Evolutionary conservation across 2,797 vertebrate species (phyloP).

Genomic region (Enteromius anoplus): DNA sequence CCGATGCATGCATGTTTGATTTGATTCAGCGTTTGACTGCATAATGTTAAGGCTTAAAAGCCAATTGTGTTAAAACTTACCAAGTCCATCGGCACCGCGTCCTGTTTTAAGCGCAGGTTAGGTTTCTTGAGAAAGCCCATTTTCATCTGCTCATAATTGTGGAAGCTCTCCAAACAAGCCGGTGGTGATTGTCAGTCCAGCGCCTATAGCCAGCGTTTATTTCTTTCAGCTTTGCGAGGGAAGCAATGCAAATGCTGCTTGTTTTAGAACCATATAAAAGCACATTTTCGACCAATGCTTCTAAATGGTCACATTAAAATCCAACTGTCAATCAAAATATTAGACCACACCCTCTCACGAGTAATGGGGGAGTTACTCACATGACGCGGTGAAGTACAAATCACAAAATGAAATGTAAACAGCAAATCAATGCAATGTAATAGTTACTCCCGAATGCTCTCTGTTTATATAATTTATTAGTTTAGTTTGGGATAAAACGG

Average conservation of each 20-base stretch:
- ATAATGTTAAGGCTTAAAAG: not conserved
- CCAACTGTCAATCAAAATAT: not conserved
- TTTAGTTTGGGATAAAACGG: not conserved
- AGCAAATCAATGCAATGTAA: too few relatives aligned
- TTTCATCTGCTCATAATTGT: not conserved
- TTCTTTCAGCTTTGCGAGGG: not conserved
- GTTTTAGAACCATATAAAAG: not conserved
- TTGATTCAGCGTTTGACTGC: not conserved
- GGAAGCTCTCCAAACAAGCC: not conserved
- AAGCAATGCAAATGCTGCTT: not conserved
- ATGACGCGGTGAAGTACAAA: not conserved
- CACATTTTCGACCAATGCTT: not conserved
- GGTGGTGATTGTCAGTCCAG: not conserved
- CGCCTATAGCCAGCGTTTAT: not conserved
- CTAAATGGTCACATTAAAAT: not conserved
- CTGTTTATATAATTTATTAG: not conserved
- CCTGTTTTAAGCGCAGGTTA: not conserved
- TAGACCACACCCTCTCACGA: not conserved
- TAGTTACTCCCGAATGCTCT: not conserved
- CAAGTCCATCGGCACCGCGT: not conserved
- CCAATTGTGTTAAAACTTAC: not conserved
- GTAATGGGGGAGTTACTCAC: not conserved
- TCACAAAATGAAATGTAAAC: not conserved
- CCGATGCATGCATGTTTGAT: not conserved
- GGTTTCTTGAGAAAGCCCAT: not conserved